Conservation (phyloP, 2,113 vertebrate species). For the Alosa alosa region DNA sequence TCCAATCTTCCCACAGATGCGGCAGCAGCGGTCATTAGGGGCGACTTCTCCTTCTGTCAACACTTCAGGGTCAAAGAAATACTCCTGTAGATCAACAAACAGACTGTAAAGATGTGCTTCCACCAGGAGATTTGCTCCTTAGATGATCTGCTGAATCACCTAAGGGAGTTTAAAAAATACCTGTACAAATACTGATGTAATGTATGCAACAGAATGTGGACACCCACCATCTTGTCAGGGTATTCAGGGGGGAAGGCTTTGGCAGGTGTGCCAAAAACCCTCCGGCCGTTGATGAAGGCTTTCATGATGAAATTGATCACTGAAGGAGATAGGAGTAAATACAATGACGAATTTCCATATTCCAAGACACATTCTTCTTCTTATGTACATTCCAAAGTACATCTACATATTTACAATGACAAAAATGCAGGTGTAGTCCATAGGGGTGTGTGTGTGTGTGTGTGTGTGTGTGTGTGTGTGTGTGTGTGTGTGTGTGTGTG, state of each 20-base stretch:
- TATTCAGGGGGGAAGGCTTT: slow-evolving; percentile 79
- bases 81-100: slow-evolving; percentile 72
- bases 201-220: neutral
- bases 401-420: neutral
- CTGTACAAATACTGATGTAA: too few species aligned
- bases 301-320: slow-evolving; percentile 99
- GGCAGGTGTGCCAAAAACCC: slow-evolving; percentile 84
- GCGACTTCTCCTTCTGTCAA: slow-evolving; percentile 90
- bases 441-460: neutral
- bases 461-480: too few species aligned
- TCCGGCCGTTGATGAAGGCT: slow-evolving; percentile 92
- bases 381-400: too few species aligned
- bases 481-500: neutral
- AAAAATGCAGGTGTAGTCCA: neutral
- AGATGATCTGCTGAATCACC: too few species aligned
- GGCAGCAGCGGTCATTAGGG: slow-evolving; percentile 92
- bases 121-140: neutral
- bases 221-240: slow-evolving; percentile 80
- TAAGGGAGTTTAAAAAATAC: too few species aligned
- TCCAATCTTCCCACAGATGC: slow-evolving; percentile 94
- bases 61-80: slow-evolving; percentile 91
- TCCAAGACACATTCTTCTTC: too few species aligned
- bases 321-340: slow-evolving; percentile 48
- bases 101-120: neutral
- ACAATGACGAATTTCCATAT: too few species aligned